phyloP scores from a whole-genome alignment of 2,113 vertebrate species.

The Peromyscus polionotus region DNA sequence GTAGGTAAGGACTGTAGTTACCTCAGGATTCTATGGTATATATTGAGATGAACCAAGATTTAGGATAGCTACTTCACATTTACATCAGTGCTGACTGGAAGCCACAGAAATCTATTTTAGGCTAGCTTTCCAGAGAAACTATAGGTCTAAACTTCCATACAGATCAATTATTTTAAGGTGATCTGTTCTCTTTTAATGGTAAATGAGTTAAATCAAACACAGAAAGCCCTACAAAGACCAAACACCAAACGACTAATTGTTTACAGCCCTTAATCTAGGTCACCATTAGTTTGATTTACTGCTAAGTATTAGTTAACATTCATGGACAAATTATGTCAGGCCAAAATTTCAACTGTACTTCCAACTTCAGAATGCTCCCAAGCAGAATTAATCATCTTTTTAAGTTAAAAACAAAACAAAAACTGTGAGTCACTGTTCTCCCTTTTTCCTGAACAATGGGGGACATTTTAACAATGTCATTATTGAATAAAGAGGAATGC shows the following conservation, averaged over 20 bases:
- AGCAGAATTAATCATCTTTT: not conserved
- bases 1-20: conserved; percentile 76
- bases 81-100: conserved; percentile 70
- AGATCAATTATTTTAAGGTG: conserved; percentile 63
- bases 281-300: conserved; percentile 65
- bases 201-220: conserved; percentile 55
- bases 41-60: conserved; percentile 70
- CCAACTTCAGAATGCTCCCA: conserved; percentile 63
- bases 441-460: not conserved
- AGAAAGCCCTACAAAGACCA: conserved; percentile 62
- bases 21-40: conserved; percentile 67
- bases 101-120: conserved; percentile 59
- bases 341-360: conserved; percentile 56
- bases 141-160: conserved; percentile 73
- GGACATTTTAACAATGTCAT: not conserved
- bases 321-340: conserved; percentile 34
- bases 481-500: not conserved
- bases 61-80: conserved; percentile 74
- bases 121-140: conserved; percentile 21
- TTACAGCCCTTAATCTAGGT: conserved; percentile 50
- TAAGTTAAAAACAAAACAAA: not conserved
- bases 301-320: conserved; percentile 69
- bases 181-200: conserved; percentile 43
- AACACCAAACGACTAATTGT: conserved; percentile 62
- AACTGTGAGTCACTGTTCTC: not conserved